These are phyloP conservation scores for Zoanthus gigantus DNA, from an alignment of 92 coral and sea anemone species.

Conservation along the genomic window DNA sequence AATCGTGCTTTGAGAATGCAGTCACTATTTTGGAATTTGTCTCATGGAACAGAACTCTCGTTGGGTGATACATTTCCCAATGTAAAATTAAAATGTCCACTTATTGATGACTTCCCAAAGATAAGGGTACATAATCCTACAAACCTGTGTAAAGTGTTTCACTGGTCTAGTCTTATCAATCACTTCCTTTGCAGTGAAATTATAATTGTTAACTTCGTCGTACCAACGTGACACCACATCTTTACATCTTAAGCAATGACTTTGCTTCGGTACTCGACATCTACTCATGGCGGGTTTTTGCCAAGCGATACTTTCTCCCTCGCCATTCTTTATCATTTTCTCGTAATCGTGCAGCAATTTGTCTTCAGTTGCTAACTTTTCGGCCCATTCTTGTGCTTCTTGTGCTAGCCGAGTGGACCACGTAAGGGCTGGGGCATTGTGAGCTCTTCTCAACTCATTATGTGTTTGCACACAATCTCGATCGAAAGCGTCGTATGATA, in stretches of 20 bases:
- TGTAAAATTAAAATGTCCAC: too few relatives aligned
- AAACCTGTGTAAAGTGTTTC: slow-evolving; percentile 60
- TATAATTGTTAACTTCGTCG: slow-evolving; percentile 57
- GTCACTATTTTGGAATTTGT: too few relatives aligned
- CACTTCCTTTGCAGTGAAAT: slow-evolving; percentile 47
- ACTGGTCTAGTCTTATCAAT: slow-evolving; percentile 39
- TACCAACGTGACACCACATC: slow-evolving; percentile 60
- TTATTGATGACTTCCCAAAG: too few relatives aligned
- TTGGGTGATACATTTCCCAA: too few relatives aligned
- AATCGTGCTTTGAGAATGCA: too few relatives aligned
- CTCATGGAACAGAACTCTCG: too few relatives aligned
- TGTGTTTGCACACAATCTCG: slow-evolving; percentile 57
- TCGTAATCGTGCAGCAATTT: slow-evolving; percentile 56
- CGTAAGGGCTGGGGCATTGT: slow-evolving; percentile 51
- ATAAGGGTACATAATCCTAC: not conserved
- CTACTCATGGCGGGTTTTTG: slow-evolving; percentile 16
- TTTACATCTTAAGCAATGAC: slow-evolving; percentile 42
- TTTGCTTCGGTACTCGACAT: slow-evolving; percentile 45
- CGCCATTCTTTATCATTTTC: slow-evolving; percentile 56
- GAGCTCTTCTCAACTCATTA: slow-evolving; percentile 54
- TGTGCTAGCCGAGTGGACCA: slow-evolving; percentile 63
- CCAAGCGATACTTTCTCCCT: slow-evolving; percentile 72
- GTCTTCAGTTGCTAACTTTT: slow-evolving; percentile 56
- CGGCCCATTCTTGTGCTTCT: slow-evolving; percentile 69
- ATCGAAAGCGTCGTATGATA: slow-evolving; percentile 59